Conservation (phyloP, 2,888 invertebrate species). For the Caradrina clavipalpis region DNA sequence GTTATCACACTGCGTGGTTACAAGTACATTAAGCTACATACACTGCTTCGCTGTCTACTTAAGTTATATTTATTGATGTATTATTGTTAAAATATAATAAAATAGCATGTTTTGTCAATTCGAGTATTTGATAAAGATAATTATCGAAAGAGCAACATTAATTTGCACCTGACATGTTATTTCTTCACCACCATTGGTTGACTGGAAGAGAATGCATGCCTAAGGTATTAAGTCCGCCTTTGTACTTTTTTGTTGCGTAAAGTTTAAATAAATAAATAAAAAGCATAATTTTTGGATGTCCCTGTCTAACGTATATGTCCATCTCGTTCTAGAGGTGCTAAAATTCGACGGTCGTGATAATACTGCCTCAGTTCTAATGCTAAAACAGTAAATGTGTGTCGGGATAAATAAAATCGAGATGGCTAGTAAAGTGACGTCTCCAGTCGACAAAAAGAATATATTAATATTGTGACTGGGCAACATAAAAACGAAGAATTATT, state of each 20-base stretch:
- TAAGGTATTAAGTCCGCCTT: too few species aligned
- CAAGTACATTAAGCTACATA: constrained; percentile 28
- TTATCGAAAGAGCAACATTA: background rate
- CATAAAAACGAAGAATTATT: background rate
- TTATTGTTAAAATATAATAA: constrained; percentile 21
- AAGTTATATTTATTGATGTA: constrained; percentile 18
- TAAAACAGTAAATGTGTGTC: background rate
- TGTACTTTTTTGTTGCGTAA: too few species aligned
- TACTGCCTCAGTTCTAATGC: too few species aligned
- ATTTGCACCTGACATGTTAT: too few species aligned
- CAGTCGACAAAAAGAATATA: background rate
- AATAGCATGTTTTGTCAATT: constrained; percentile 21
- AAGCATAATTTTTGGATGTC: background rate
- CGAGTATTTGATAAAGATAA: constrained; percentile 22
- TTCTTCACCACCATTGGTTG: too few species aligned
- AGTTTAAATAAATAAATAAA: too few species aligned
- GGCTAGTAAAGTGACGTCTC: background rate
- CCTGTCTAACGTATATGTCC: background rate
- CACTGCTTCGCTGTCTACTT: constrained; percentile 16
- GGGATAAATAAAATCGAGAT: constrained; percentile 18
- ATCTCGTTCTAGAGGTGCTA: background rate
- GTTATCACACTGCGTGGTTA: constrained; percentile 15
- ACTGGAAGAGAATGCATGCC: too few species aligned
- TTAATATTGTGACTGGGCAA: background rate
- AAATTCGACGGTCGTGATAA: background rate